Evolutionary conservation across 2,888 invertebrate genomes (phyloP), one percentile per base, ranked within the genome.

Genomic region (Helobdella robusta): DNA sequence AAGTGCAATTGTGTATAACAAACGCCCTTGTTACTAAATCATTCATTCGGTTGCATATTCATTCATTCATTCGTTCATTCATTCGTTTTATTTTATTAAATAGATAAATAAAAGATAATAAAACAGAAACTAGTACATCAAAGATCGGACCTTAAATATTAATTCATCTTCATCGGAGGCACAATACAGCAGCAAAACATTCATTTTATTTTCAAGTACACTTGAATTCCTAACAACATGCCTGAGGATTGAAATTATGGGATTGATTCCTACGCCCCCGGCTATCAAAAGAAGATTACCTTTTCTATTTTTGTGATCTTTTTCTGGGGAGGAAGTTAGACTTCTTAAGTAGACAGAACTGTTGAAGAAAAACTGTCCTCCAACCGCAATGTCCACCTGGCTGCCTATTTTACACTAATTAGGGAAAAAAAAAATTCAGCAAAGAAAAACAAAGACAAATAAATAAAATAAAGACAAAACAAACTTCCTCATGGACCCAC

Each of bases 251-350:
- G 80, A 80, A 48, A 74, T 72, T 6, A 82, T 69, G 25, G 82
- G 82, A 69, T 81, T 82, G 30, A 82, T 78, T 5, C 82, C 82
- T 18, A 82, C 80, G 1, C 82, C 82, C 5, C 82, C 82, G 11
- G 81, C 82, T 32, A 62, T n/a, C 50, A 62, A 30, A 28, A 62
- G 25, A n/a, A 62, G 2, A n/a, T 62, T 30, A 5, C 30, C 8
- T 18, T 25, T 30, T 23, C 28, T 60, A n/a, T 60, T 36, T 18
- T 15, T 25, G 30, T 60, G 1, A 35, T 40, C 40, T 28, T 28
- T 20, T 50, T 18, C 6, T 50, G 20, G 25, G 5, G 6, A 18
- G 18, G 50, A 8, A 28, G 20, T 35, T 15, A n/a, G 6, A 32
- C 35, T 35, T 18, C 3, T 11, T 11, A 59, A 32, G 59, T 59